phyloP scores from a whole-genome alignment of 2,113 vertebrate genomes.

The Dolichotis patagonum region DNA sequence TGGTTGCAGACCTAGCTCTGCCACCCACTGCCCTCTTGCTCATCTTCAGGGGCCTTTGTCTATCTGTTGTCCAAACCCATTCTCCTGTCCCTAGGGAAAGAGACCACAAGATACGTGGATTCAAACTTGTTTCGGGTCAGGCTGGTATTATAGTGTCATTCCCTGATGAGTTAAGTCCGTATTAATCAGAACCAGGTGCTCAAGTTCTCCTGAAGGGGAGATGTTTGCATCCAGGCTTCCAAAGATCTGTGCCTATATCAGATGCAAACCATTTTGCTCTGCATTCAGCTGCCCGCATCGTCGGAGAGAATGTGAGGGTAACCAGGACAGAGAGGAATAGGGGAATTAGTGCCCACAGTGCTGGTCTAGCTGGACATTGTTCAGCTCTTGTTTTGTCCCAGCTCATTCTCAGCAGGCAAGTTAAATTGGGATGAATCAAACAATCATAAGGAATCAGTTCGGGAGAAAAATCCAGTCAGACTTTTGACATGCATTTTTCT shows the following conservation, averaged over 20 bases:
- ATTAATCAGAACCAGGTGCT: slow-evolving; percentile 78
- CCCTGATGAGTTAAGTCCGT: slow-evolving; percentile 73
- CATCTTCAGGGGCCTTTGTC: not conserved
- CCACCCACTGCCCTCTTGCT: not conserved
- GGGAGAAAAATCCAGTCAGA: slow-evolving; percentile 36
- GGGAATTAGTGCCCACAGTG: not conserved
- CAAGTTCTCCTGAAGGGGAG: slow-evolving; percentile 37
- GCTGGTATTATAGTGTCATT: slow-evolving; percentile 66
- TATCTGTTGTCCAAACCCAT: slow-evolving; percentile 8
- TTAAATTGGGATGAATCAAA: slow-evolving; percentile 32
- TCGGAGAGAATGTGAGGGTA: not conserved
- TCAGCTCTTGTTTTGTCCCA: not conserved
- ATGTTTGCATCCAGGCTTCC: not conserved
- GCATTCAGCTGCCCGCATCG: not conserved
- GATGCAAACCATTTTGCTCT: not conserved
- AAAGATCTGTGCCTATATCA: not conserved
- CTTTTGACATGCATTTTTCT: slow-evolving; percentile 57
- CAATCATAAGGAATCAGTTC: slow-evolving; percentile 62
- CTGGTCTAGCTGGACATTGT: not conserved
- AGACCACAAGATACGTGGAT: not conserved
- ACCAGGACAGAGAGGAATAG: not conserved
- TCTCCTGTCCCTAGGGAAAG: slow-evolving; percentile 25
- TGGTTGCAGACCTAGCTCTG: not conserved
- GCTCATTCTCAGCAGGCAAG: slow-evolving; percentile 66
- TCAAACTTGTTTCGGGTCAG: slow-evolving; percentile 58